Evolutionary conservation across 2,113 vertebrate genomes (phyloP).

Genomic region (Lophura nycthemera): DNA sequence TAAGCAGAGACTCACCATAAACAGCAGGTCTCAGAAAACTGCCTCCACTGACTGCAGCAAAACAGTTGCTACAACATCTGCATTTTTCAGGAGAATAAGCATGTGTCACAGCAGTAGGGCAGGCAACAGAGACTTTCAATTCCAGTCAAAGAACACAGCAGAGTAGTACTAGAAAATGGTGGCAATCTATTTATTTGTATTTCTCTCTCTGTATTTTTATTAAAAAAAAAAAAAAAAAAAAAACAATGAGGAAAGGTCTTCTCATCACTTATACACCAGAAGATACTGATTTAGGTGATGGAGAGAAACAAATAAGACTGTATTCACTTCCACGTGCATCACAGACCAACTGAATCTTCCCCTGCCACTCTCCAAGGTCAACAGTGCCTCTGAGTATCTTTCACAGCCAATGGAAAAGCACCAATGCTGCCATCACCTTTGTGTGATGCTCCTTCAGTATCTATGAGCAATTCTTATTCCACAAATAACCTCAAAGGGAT

Average conservation of each 20-base stretch:
- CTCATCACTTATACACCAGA: background rate
- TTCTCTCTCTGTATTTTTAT: no score
- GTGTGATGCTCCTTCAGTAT: background rate
- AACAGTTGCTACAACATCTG: background rate
- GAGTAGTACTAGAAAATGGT: background rate
- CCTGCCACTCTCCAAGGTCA: background rate
- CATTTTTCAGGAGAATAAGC: background rate
- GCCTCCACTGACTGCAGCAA: background rate
- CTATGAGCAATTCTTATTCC: background rate
- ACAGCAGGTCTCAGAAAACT: background rate
- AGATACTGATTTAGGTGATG: background rate
- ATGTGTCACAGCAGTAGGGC: background rate
- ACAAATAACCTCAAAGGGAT: background rate
- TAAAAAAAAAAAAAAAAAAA: background rate
- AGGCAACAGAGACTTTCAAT: background rate
- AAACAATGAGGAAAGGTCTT: background rate
- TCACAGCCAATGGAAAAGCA: background rate
- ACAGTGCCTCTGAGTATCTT: background rate
- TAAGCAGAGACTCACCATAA: background rate
- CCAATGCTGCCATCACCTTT: fast-evolving
- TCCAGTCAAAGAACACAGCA: background rate
- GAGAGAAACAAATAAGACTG: background rate
- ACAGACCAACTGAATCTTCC: background rate
- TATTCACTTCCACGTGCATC: background rate
- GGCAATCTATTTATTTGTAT: no score